Evolutionary conservation across 2,797 vertebrate species (phyloP).

Genomic region (Coilia nasus): DNA sequence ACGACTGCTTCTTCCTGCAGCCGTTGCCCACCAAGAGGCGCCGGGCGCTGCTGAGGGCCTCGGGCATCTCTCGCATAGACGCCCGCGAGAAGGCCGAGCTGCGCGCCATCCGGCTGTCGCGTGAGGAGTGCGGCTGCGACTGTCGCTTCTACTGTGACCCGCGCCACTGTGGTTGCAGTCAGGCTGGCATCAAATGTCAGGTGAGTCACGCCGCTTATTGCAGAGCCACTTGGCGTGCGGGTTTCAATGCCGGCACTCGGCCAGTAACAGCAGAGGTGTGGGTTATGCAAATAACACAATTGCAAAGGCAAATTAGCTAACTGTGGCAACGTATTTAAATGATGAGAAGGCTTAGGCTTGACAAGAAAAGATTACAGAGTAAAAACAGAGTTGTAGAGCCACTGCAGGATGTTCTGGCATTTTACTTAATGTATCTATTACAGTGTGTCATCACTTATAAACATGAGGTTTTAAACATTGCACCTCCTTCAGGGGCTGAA

Average conservation of each 20-base stretch:
- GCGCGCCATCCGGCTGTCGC: conserved; percentile 89
- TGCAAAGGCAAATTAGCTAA: not conserved
- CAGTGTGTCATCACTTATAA: not conserved
- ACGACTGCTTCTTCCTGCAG: conserved; percentile 95
- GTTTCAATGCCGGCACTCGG: too few relatives aligned
- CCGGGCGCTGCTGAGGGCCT: conserved; percentile 87
- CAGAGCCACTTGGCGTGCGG: not conserved
- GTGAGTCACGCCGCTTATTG: conserved; percentile 65
- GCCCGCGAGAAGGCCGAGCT: conserved; percentile 93
- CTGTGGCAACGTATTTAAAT: not conserved
- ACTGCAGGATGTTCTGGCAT: not conserved
- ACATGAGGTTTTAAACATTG: not conserved
- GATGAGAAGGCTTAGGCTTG: not conserved
- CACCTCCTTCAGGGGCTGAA: not conserved
- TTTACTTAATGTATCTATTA: too few relatives aligned
- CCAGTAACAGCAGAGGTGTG: not conserved
- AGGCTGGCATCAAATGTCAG: conserved; percentile 96
- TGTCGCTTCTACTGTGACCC: conserved; percentile 95
- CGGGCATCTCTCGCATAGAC: conserved; percentile 91
- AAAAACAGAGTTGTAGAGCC: not conserved
- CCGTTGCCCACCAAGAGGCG: conserved; percentile 91
- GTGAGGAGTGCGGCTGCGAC: conserved; percentile 93
- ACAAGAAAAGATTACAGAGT: not conserved
- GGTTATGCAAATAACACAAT: not conserved
- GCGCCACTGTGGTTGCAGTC: conserved; percentile 92